Conservation (phyloP, 2,888 invertebrate species). For the Agonopterix heracliana region DNA sequence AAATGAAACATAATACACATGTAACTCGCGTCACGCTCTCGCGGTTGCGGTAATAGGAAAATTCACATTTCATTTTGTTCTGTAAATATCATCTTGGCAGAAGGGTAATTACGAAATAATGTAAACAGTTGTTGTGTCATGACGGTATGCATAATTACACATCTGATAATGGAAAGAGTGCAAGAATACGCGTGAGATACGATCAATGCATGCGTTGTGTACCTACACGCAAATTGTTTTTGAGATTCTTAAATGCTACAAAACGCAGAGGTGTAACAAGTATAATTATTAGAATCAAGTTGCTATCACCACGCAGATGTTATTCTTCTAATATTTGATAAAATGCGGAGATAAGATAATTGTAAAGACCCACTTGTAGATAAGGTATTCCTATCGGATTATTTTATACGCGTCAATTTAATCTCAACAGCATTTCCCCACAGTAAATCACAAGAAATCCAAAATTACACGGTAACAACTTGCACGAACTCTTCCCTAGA, state of each 20-base stretch:
- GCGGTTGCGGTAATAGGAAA: slow-evolving; percentile 45
- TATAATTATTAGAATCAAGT: too few relatives aligned
- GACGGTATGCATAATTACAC: slow-evolving; percentile 32
- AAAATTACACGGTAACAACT: slow-evolving; percentile 31
- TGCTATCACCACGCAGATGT: too few relatives aligned
- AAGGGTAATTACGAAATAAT: slow-evolving; percentile 44
- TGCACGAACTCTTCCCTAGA: slow-evolving; percentile 32
- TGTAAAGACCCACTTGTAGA: too few relatives aligned
- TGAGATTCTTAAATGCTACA: neutral
- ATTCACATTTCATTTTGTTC: slow-evolving; percentile 53
- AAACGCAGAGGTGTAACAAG: too few relatives aligned
- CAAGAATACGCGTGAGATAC: slow-evolving; percentile 17
- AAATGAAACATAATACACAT: slow-evolving; percentile 18
- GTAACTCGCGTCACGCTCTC: slow-evolving; percentile 37
- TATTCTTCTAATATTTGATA: too few relatives aligned
- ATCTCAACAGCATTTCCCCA: slow-evolving; percentile 5
- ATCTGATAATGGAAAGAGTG: slow-evolving; percentile 10
- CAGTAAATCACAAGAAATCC: slow-evolving; percentile 18
- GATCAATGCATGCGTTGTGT: slow-evolving; percentile 2
- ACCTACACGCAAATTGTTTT: neutral
- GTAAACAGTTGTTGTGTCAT: slow-evolving; percentile 40
- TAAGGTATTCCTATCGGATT: neutral
- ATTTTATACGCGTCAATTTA: neutral
- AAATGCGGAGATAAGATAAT: too few relatives aligned
- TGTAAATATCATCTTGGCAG: slow-evolving; percentile 39